Percentiles rank a stretch among this genome's conserved stretches.
These are phyloP conservation scores for Temnopleurus reevesii DNA, from an alignment of 53 echinoderm and acorn worm genomes.

Conservation along the genomic window DNA sequence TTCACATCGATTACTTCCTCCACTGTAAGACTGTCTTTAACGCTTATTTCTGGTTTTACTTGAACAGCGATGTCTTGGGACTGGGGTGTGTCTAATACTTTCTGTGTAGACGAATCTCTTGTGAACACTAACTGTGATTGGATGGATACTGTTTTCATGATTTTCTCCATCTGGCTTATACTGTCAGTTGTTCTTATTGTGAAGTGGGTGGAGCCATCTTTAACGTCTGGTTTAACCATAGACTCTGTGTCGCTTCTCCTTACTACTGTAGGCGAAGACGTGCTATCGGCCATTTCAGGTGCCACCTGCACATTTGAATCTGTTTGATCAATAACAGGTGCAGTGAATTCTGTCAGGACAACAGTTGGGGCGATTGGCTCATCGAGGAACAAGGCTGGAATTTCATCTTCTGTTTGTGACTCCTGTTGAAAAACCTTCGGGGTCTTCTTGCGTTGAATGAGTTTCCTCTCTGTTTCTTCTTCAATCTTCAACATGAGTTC, in stretches of 20 bases:
- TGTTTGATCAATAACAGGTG: neutral
- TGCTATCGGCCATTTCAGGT: conserved; percentile 29
- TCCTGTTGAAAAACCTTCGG: conserved; percentile 15
- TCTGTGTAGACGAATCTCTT: neutral
- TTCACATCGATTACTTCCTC: neutral
- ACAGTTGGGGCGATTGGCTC: conserved; percentile 8
- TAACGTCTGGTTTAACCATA: neutral
- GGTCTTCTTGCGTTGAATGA: neutral
- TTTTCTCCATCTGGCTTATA: neutral
- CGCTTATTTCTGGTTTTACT: neutral
- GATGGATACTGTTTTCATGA: neutral
- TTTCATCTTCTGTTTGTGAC: conserved; percentile 48
- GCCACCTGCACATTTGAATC: conserved; percentile 23
- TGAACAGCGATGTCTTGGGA: neutral
- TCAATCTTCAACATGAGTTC: conserved; percentile 60
- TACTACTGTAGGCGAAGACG: conserved; percentile 9
- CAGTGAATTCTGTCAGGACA: neutral
- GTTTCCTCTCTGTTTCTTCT: conserved; percentile 43
- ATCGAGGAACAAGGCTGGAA: conserved; percentile 24
- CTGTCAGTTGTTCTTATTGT: conserved; percentile 2
- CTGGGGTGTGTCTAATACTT: neutral
- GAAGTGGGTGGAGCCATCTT: neutral
- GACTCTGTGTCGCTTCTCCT: neutral
- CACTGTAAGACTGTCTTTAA: neutral
- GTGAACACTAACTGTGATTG: neutral